Evolutionary conservation across 2,797 vertebrate genomes (phyloP).

Genomic region (Tokudaia muenninki): DNA sequence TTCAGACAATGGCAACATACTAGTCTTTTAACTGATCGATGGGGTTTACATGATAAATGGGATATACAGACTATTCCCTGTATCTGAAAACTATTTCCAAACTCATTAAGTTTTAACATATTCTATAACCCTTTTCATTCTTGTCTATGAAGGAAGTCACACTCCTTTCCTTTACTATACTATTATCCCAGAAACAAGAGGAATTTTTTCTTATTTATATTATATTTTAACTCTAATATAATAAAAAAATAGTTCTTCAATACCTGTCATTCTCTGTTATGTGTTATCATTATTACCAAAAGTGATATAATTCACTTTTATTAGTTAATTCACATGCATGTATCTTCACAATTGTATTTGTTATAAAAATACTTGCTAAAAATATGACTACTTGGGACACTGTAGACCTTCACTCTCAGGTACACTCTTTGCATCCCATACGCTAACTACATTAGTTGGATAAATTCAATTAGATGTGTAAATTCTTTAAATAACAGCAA

Average conservation of each 20-base stretch:
- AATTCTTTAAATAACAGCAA: slow-evolving; percentile 91
- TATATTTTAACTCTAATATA: neutral
- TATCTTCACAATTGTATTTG: slow-evolving; percentile 64
- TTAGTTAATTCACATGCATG: neutral
- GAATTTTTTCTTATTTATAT: neutral
- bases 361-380: slow-evolving; percentile 62
- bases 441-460: slow-evolving; percentile 80
- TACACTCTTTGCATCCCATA: slow-evolving; percentile 80
- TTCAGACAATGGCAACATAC: neutral
- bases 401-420: slow-evolving; percentile 76
- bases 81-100: slow-evolving; percentile 43
- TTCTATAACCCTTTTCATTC: neutral
- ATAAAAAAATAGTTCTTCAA: neutral
- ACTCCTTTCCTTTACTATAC: neutral
- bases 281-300: slow-evolving; percentile 31
- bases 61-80: neutral
- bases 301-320: slow-evolving; percentile 32
- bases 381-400: slow-evolving; percentile 65
- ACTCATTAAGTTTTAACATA: neutral
- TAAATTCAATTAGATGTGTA: slow-evolving; percentile 88
- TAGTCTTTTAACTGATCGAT: neutral
- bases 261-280: neutral
- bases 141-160: neutral
- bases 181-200: neutral
- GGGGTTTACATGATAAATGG: neutral